phyloP scores from a whole-genome alignment of 2,797 vertebrate species.

The Propithecus perrieri region DNA sequence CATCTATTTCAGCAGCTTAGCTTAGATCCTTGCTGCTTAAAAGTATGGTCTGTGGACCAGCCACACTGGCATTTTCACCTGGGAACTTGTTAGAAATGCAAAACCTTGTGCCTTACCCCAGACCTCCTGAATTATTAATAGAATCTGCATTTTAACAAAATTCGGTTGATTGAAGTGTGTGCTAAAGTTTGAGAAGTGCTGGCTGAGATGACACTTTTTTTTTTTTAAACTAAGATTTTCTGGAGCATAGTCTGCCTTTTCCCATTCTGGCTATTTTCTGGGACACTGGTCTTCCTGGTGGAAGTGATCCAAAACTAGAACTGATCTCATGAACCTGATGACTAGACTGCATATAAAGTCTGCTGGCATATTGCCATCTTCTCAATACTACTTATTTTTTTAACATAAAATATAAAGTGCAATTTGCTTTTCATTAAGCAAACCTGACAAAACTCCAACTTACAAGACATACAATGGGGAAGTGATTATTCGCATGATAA shows the following conservation, averaged over 20 bases:
- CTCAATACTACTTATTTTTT: background rate
- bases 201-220: background rate
- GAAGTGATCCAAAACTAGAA: background rate
- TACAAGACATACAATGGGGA: background rate
- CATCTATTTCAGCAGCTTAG: background rate
- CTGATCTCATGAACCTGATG: background rate
- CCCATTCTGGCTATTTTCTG: background rate
- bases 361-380: background rate
- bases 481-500: constrained; percentile 55
- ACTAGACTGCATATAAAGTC: background rate
- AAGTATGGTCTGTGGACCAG: background rate
- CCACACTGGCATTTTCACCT: accelerated
- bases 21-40: background rate
- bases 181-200: background rate
- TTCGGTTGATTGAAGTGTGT: background rate
- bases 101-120: background rate
- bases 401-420: constrained; percentile 3
- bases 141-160: background rate
- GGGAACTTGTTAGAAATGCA: background rate
- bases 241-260: background rate
- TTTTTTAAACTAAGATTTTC: background rate
- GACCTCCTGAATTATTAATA: background rate
- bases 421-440: constrained; percentile 11
- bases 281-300: background rate
- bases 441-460: constrained; percentile 29